Evolutionary conservation across 2,797 vertebrate species (phyloP), one percentile per base, ranked within the genome.

Genomic region (Oceanodroma leucorhoa): DNA sequence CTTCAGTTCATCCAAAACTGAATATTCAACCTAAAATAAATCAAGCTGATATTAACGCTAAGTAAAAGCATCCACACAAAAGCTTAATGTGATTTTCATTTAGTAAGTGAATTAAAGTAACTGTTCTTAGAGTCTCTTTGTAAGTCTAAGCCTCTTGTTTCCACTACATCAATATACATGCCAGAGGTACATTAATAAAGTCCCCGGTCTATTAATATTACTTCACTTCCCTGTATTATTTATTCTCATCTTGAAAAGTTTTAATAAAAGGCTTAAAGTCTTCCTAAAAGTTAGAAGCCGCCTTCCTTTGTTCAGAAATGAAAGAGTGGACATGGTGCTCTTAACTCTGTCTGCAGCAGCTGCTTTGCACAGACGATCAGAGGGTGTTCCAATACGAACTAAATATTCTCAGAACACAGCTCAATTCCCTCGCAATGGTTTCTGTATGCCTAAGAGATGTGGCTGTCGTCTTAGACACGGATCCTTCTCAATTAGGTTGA

Each of bases 81-180:
- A 73, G 77, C 85, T 65, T 93, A 70, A 89, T 70, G 76, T 34
- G 61, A 85, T 91, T 93, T 89, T 75, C 76, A 85, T 85, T 91
- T 91, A 85, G 27, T 65, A 73, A 85, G 26, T 58, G 65, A 94
- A 87, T 87, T 81, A 71, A 87, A 87, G 75, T 58, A 75, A 83
- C 69, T 65, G 41, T 83, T 87, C 70, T 69, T 61, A 51, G 36
- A 69, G 30, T n/a, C 45, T 69, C 87, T 81, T 72, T 78, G 32
- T 51, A 54, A 75, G 36, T 20, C 50, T 45, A 65, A 93, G 51
- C 84, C 57, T 78, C 91, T 73, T 46, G 57, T 85, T 95, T 78
- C 84, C 51, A 78, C 76, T 65, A 18, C 71, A 79, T 36, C 80
- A 64, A 46, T 22, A 60, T 4, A 69, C 41, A 13, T 30, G 65